Evolutionary conservation across 2,113 vertebrate genomes (phyloP).

Genomic region (Brachyistius frenatus): DNA sequence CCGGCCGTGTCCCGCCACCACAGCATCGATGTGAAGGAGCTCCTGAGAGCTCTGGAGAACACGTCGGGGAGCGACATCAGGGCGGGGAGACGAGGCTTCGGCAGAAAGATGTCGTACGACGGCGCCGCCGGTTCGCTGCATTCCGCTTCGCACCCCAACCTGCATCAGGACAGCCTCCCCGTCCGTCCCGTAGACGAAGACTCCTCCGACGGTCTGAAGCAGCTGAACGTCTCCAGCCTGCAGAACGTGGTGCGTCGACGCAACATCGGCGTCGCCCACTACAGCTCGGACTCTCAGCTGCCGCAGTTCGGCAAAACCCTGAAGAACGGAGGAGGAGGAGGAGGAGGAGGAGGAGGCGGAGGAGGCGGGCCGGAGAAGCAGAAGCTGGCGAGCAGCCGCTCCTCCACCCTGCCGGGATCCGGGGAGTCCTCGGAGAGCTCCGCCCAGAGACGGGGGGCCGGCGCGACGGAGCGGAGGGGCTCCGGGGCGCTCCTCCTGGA

Average conservation of each 20-base stretch:
- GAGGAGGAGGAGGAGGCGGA: conserved; percentile 77
- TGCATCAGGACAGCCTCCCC: conserved; percentile 69
- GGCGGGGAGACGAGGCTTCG: conserved; percentile 51
- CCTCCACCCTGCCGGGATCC: conserved; percentile 81
- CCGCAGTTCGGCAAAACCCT: conserved; percentile 72
- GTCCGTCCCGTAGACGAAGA: conserved; percentile 77
- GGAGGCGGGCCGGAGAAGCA: conserved; percentile 81
- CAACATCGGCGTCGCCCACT: conserved; percentile 87
- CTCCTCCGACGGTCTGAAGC: conserved; percentile 77
- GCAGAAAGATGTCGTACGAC: conserved; percentile 87
- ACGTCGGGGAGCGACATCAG: conserved; percentile 45
- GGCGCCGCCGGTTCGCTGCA: conserved; percentile 75
- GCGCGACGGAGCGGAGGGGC: conserved; percentile 82
- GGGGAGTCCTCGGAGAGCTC: conserved; percentile 85
- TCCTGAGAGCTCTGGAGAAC: conserved; percentile 83
- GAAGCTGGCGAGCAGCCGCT: conserved; percentile 82
- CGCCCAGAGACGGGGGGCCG: conserved; percentile 75
- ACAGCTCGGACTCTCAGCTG: conserved; percentile 91
- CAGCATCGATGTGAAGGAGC: conserved; percentile 88
- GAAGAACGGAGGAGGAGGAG: conserved; percentile 19
- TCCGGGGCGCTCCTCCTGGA: conserved; percentile 86
- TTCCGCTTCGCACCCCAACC: conserved; percentile 81
- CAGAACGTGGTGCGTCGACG: conserved; percentile 85
- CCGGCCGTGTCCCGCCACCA: conserved; percentile 83
- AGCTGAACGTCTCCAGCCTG: conserved; percentile 86